Base-by-base conservation (phyloP, 2,888 invertebrate species). In the Drosophila borborema region DNA sequence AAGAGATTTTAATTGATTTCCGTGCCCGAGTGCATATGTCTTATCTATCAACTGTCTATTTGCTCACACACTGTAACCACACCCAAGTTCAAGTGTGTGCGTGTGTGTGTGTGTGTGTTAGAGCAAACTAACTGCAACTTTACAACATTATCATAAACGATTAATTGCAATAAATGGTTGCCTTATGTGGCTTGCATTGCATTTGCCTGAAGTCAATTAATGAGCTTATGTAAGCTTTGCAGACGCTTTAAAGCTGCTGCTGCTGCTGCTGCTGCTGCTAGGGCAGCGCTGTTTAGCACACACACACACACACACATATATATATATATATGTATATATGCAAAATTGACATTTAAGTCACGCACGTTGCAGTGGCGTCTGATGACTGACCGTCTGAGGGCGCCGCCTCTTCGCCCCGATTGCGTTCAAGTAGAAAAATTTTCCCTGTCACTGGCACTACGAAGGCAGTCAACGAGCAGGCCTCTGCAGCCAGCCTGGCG, bases 1-100 rank as follows among this genome's bases (percentile, higher is more conserved):
- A 63, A 69, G 65, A 79, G 82, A 91, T 90, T 92, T 91, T 91
- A 91, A 91, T 91, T 91, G 91, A 92, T 91, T 91, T 91, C 78
- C 82, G 83, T 91, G 91, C 88, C 65, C 81, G 84, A 90, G 80
- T 91, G 85, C 82, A 78, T 80, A 74, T 87, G 77, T 87, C 88
- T 86, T 74, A 77, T 87, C 80, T 80, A 73, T 82, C 77, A 89
- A 65, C 64, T 74, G 76, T 73, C 77, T 69, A 79, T 73, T 65
- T 78, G 63, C 61, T 55, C 65, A 69, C 70, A 67, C 51, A 66
- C 60, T 73, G 66, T 51, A 65, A 55, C 67, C 59, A 66, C 61
- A 69, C 36, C 54, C 45, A 12, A 18, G 28, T 51, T 41, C 36
- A 66, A 34, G 51, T 55, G 49, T 59, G 40, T 59, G 10, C n/a